A percentile compares a stretch with the other conserved stretches of the same genome.
These are phyloP conservation scores for Orycteropus afer DNA, from an alignment of 2,113 vertebrate genomes.

Conservation along the genomic window DNA sequence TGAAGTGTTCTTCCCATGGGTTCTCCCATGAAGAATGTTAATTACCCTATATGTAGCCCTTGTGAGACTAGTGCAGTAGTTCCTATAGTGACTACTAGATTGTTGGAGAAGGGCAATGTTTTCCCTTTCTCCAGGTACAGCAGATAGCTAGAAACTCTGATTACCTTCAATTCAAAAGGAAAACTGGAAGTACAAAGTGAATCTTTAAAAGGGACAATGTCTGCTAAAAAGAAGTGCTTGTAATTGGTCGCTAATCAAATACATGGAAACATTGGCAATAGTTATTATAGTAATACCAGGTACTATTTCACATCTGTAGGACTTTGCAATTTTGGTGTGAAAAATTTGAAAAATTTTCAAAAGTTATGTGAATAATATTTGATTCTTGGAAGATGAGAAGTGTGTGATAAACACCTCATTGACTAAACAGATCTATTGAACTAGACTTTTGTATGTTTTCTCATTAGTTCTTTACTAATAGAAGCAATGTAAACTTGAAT, in stretches of 20 bases:
- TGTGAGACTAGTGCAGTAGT: conserved; percentile 73
- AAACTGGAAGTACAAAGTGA: conserved; percentile 23
- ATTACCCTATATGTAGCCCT: conserved; percentile 69
- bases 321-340: conserved; percentile 23
- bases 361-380: neutral
- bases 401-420: neutral
- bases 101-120: conserved; percentile 76
- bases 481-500: neutral
- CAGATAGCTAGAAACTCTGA: conserved; percentile 27
- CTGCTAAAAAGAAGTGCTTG: neutral
- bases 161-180: neutral
- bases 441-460: neutral
- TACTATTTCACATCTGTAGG: neutral
- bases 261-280: neutral
- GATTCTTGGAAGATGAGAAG: neutral
- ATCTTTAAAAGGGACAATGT: conserved; percentile 42
- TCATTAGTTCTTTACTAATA: neutral
- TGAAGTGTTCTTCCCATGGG: conserved; percentile 66
- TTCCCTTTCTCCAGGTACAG: conserved; percentile 67
- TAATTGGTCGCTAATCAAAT: conserved; percentile 43
- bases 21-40: conserved; percentile 79
- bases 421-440: neutral
- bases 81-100: conserved; percentile 75
- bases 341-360: neutral
- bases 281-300: neutral